Evolutionary conservation across 30 jellyfish, hydroid and myxozoan genomes (phyloP).

Genomic region (Euphysa ruthae): DNA sequence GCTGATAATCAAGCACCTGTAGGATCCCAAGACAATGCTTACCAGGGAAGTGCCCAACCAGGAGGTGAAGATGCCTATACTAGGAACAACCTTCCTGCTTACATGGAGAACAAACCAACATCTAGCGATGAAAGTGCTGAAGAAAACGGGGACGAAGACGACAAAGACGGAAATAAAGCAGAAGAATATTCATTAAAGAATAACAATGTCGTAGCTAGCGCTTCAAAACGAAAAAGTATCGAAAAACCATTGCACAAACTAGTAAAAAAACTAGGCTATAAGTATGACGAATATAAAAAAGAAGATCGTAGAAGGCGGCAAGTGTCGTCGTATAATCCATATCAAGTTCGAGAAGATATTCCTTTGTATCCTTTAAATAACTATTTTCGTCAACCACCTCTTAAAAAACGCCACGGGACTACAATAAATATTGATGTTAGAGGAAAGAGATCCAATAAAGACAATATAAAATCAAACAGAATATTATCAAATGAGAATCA

Average conservation of each 20-base stretch:
- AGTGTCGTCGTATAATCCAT: conserved; percentile 13
- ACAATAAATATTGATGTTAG: conserved; percentile 90
- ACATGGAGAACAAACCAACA: neutral
- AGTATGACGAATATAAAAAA: conserved; percentile 37
- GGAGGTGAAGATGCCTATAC: conserved; percentile 36
- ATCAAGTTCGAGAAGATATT: conserved; percentile 23
- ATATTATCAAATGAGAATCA: neutral
- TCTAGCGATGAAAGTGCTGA: conserved; percentile 28
- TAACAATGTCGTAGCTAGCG: conserved; percentile 2
- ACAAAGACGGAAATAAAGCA: neutral
- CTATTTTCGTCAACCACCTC: conserved; percentile 11
- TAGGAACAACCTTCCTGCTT: conserved; percentile 5
- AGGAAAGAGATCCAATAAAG: conserved; percentile 81
- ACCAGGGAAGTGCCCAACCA: neutral
- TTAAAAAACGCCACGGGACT: conserved; percentile 63
- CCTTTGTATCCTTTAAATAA: conserved; percentile 12
- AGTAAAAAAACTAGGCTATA: neutral
- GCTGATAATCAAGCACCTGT: conserved; percentile 30
- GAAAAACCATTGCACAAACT: conserved; percentile 55
- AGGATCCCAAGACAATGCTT: conserved; percentile 4
- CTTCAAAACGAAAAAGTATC: conserved; percentile 59
- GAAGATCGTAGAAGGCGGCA: conserved; percentile 40
- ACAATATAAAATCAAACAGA: neutral
- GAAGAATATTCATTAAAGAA: neutral
- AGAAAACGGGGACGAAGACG: conserved; percentile 35